Conservation (phyloP, 1,140 invertebrate genomes). For the Saxidomus purpurata region DNA sequence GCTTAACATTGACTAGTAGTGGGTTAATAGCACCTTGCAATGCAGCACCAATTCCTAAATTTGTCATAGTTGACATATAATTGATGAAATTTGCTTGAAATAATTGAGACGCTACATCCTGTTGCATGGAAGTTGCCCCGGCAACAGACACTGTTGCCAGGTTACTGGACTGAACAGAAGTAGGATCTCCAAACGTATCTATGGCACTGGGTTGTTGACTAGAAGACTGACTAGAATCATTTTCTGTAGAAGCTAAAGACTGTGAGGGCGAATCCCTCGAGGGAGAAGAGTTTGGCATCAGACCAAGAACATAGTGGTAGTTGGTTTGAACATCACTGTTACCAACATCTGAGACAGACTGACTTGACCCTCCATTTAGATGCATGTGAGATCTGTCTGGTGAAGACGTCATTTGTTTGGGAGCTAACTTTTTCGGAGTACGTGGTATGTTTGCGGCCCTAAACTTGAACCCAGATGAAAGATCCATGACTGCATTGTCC, state of each 20-base stretch:
- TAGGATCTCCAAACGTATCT: not conserved
- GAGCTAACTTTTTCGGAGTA: slow-evolving; percentile 41
- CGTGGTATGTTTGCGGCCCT: slow-evolving; percentile 26
- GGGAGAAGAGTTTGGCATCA: slow-evolving; percentile 42
- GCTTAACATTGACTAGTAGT: slow-evolving; percentile 74
- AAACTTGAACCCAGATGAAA: slow-evolving; percentile 41
- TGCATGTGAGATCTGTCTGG: slow-evolving; percentile 11
- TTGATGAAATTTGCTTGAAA: slow-evolving; percentile 62
- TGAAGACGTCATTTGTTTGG: not conserved
- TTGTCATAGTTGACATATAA: slow-evolving; percentile 50
- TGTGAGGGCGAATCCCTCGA: slow-evolving; percentile 30
- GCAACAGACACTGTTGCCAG: slow-evolving; percentile 22
- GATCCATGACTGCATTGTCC: slow-evolving; percentile 41
- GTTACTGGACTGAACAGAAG: not conserved
- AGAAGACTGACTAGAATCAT: slow-evolving; percentile 2
- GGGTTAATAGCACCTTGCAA: slow-evolving; percentile 56
- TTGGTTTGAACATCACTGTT: slow-evolving; percentile 25
- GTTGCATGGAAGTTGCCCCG: slow-evolving; percentile 31
- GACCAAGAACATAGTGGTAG: slow-evolving; percentile 62
- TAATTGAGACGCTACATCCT: slow-evolving; percentile 58
- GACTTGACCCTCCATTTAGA: not conserved
- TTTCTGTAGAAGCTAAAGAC: not conserved
- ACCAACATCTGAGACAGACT: slow-evolving; percentile 36
- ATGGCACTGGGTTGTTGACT: slow-evolving; percentile 51
- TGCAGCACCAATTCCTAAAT: slow-evolving; percentile 42